These are phyloP conservation scores for Epizoanthus fatuus DNA, from an alignment of 92 coral and sea anemone species.

Conservation along the genomic window DNA sequence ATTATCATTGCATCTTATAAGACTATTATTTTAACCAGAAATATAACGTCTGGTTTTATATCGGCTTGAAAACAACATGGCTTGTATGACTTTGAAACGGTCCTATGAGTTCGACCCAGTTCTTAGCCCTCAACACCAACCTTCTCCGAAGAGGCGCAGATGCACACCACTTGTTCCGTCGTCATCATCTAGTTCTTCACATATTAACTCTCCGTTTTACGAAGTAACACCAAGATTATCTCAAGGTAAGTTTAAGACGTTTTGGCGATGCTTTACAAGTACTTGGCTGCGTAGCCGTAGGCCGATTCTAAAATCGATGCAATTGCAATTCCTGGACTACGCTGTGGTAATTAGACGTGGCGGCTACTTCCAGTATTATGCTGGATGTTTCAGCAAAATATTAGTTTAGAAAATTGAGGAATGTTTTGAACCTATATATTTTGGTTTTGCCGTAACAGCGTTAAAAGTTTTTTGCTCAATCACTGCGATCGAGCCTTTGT, in stretches of 20 bases:
- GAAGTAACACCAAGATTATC: constrained; percentile 94
- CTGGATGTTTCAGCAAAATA: too few relatives aligned
- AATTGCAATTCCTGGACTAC: not conserved
- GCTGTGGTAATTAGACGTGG: not conserved
- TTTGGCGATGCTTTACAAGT: too few relatives aligned
- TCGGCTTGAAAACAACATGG: constrained; percentile 71
- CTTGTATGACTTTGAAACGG: constrained; percentile 99
- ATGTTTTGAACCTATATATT: too few relatives aligned
- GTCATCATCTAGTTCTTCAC: constrained; percentile 74
- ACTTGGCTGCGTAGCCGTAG: constrained; percentile 17
- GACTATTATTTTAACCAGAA: constrained; percentile 28
- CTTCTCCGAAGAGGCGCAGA: constrained; percentile 96
- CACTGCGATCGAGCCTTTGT: too few relatives aligned
- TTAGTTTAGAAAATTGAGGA: too few relatives aligned
- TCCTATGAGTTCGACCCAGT: constrained; percentile 98
- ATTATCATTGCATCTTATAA: not conserved
- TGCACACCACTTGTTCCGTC: constrained; percentile 82
- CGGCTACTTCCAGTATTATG: too few relatives aligned
- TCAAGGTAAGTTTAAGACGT: constrained; percentile 77
- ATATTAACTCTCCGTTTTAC: constrained; percentile 87
- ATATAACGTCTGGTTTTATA: constrained; percentile 2
- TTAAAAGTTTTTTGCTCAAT: too few relatives aligned
- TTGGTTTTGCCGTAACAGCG: too few relatives aligned
- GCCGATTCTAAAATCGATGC: constrained; percentile 1
- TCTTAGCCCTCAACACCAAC: constrained; percentile 97